Base-by-base conservation (phyloP, 2,888 invertebrate species). In the Agonopterix heracliana region DNA sequence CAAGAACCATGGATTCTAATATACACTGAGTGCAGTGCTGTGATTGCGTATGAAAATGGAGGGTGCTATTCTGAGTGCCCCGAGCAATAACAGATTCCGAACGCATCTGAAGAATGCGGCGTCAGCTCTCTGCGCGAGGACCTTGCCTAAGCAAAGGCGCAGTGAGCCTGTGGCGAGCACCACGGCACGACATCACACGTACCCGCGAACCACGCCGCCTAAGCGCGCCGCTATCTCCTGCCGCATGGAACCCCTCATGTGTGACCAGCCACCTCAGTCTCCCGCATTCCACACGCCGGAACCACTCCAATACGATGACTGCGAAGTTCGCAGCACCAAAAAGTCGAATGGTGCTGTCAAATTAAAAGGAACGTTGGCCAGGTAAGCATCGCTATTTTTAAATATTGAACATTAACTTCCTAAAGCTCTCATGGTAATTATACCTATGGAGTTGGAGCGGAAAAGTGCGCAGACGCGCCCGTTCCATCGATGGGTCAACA, bases 21-120 rank as follows among this genome's bases (percentile, higher is more conserved):
- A 75, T 78, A 74, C 69, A 77, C 61, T 81, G 53, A 49, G 46
- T 49, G 42, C 10, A 48, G 50, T 47, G 52, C 48, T 17, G 43
- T 45, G 53, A 40, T 51, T 46, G 49, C 53, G 50, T 45, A 40
- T 56, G 46, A 76, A 74, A 60, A 90, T 90, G 90, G 90, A 90
- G 70, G 85, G 89, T 71, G 89, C 89, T 61, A 78, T 87, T 55
- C 66, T 90, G 64, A 85, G 89, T 74, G 81, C 88, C 65, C 79
- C 86, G 50, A 84, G 78, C 61, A 85, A 79, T 59, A 86, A 74
- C 63, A 80, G 84, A 74, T 84, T 88, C 61, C 70, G 83, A 52
- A 75, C 78, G 45, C 87, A 85, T 63, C 61, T 87, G 61, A 87
- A 88, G 69, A 87, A 85, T 80, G 87, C 86, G 49, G 86, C 87